Evolutionary conservation across 2,888 invertebrate species (phyloP).

Genomic region (Synanthedon myopaeformis): DNA sequence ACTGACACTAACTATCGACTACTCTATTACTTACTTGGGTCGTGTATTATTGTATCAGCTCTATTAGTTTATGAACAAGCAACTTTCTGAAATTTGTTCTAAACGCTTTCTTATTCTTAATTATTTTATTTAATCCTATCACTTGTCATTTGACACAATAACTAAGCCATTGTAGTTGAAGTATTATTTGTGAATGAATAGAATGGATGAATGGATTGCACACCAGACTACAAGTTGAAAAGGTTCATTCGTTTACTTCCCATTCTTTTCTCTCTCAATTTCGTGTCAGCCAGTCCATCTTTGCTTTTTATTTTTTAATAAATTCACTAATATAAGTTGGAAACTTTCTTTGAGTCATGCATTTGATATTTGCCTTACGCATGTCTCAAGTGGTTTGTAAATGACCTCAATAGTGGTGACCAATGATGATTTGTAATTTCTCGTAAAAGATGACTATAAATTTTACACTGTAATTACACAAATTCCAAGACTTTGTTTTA

Average conservation of each 20-base stretch:
- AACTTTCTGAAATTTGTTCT: too few species aligned
- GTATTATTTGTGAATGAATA: slow-evolving; percentile 33
- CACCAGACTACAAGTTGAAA: background rate
- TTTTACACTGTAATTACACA: too few species aligned
- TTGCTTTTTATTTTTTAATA: too few species aligned
- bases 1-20: background rate
- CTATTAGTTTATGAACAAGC: too few species aligned
- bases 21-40: too few species aligned
- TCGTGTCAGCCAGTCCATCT: too few species aligned
- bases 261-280: background rate
- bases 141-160: background rate
- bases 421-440: background rate
- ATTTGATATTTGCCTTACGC: background rate
- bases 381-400: background rate
- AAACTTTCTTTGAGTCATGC: background rate
- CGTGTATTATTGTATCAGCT: too few species aligned
- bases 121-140: background rate
- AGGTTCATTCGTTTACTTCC: background rate
- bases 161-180: background rate
- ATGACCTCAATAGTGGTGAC: background rate
- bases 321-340: too few species aligned
- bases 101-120: too few species aligned
- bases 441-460: background rate
- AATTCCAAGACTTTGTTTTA: too few species aligned
- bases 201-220: slow-evolving; percentile 26